A percentile compares a stretch with the other conserved stretches of the same genome.
These are phyloP conservation scores for Caenorhabditis sp. DNA, from an alignment of 2,888 invertebrate species.

Conservation along the genomic window DNA sequence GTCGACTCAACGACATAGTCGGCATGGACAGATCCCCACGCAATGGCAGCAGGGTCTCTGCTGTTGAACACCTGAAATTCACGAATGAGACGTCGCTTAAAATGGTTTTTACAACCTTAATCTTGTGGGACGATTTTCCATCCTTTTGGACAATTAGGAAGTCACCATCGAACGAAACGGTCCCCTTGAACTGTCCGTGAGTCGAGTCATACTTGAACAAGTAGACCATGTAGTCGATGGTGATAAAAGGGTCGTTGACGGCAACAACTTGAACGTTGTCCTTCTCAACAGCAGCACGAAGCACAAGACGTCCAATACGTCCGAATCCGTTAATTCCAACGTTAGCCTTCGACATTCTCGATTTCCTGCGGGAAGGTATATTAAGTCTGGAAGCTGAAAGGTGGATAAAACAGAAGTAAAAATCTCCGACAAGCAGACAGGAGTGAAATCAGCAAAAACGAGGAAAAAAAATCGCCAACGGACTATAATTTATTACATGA, in stretches of 20 bases:
- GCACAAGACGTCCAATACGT: conserved; percentile 92
- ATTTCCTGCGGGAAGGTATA: too few relatives aligned
- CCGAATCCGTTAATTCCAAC: conserved; percentile 96
- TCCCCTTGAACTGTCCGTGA: conserved; percentile 94
- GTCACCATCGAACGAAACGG: conserved; percentile 86
- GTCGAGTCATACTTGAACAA: conserved; percentile 90
- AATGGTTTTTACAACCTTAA: too few relatives aligned
- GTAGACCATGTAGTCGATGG: conserved; percentile 92
- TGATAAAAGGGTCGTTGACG: conserved; percentile 97
- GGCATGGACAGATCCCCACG: conserved; percentile 91
- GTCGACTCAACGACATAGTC: conserved; percentile 97
- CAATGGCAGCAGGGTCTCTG: conserved; percentile 84
- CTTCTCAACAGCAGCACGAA: conserved; percentile 88
- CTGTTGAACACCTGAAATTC: conserved; percentile 55
- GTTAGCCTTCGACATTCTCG: conserved; percentile 3
- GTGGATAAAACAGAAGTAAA: neutral
- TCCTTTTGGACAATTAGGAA: conserved; percentile 86
- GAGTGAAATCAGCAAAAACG: neutral
- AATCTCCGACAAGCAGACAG: neutral
- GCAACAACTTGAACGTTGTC: conserved; percentile 84
- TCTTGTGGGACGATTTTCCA: conserved; percentile 83
- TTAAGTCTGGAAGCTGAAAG: too few relatives aligned
- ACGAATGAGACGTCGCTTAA: too few relatives aligned
- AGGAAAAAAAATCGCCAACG: conserved; percentile 82
- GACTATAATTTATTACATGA: conserved; percentile 57